These are phyloP conservation scores for Eretmocerus hayati DNA, from an alignment of 2,888 invertebrate genomes.

Conservation along the genomic window DNA sequence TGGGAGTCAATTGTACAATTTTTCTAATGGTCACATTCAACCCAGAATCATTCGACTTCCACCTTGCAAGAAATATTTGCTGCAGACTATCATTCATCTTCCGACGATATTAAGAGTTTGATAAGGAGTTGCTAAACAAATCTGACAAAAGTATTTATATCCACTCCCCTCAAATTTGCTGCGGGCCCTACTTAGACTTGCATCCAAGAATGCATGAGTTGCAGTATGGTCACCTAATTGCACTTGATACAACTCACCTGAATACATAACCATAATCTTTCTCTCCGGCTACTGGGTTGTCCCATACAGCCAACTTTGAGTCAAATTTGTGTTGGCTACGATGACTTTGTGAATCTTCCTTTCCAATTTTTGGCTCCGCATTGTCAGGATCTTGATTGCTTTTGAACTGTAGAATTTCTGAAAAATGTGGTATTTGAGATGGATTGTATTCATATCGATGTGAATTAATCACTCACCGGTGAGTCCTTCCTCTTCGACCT, in stretches of 20 bases:
- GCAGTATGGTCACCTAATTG: no score
- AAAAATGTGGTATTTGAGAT: conserved; percentile 14
- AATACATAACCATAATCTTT: conserved; percentile 35
- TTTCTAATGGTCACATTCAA: no score
- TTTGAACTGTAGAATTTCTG: conserved; percentile 41
- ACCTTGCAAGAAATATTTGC: no score
- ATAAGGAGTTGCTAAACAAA: background rate
- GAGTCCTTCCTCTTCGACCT: conserved; percentile 78
- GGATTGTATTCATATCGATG: background rate
- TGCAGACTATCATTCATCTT: no score
- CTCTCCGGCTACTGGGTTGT: conserved; percentile 30
- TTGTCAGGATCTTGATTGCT: conserved; percentile 14
- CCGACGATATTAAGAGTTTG: background rate
- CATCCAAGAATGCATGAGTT: no score
- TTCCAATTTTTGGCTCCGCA: background rate
- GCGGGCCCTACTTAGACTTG: no score
- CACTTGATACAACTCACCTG: conserved; percentile 35
- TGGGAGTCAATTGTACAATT: no score
- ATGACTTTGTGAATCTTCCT: conserved; percentile 22
- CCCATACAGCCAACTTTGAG: conserved; percentile 24
- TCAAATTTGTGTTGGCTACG: conserved; percentile 36
- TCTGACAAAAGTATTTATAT: background rate
- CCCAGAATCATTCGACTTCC: no score
- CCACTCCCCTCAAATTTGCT: background rate
- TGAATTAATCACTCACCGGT: conserved; percentile 52